These are phyloP conservation scores for Pachyseris speciosa DNA, from an alignment of 64 coral and sea anemone species.

Conservation along the genomic window DNA sequence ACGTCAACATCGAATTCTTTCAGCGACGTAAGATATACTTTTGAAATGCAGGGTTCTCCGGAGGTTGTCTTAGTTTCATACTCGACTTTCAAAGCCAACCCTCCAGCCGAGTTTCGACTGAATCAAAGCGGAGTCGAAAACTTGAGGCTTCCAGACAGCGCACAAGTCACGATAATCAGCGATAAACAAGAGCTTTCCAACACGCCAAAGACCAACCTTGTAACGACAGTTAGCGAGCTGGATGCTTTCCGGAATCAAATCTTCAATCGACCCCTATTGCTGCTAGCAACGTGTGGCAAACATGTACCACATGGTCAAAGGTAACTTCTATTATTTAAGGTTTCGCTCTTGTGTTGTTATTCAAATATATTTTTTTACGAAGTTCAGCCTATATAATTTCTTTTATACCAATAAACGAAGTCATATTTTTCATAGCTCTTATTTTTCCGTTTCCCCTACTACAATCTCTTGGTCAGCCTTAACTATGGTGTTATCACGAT, in stretches of 20 bases:
- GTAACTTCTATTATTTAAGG: no score
- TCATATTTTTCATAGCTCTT: no score
- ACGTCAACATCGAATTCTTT: no score
- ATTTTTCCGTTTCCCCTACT: no score
- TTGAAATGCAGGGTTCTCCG: constrained; percentile 16
- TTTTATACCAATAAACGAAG: no score
- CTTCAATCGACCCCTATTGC: constrained; percentile 56
- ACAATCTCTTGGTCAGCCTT: no score
- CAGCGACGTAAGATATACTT: background rate
- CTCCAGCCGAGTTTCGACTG: constrained; percentile 57
- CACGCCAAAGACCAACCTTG: background rate
- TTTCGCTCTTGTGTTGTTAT: no score
- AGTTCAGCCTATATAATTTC: no score
- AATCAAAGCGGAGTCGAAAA: background rate
- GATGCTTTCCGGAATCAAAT: constrained; percentile 72
- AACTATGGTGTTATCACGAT: no score
- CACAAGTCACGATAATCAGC: constrained; percentile 62
- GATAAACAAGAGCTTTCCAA: constrained; percentile 72
- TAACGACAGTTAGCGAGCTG: constrained; percentile 25
- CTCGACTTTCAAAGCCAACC: constrained; percentile 51
- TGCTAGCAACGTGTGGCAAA: constrained; percentile 73
- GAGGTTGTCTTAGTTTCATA: constrained; percentile 63
- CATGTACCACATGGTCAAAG: constrained; percentile 90
- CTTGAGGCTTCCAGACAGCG: constrained; percentile 25
- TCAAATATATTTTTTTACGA: no score